Conservation (phyloP, 2,113 vertebrate genomes). For the Prolemur simus region DNA sequence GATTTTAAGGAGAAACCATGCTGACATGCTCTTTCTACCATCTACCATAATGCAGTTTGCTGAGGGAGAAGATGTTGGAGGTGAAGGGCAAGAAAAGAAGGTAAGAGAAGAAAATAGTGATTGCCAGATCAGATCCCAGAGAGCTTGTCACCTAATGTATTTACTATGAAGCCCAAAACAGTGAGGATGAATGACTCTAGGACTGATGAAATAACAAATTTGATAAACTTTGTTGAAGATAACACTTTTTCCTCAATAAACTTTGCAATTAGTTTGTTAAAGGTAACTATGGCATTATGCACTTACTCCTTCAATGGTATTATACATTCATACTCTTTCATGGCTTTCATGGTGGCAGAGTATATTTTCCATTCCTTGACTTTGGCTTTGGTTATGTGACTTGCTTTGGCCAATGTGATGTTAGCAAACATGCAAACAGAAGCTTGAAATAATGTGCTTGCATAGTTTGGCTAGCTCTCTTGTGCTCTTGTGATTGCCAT, state of each 20-base stretch:
- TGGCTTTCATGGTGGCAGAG: background rate
- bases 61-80: background rate
- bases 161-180: background rate
- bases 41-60: background rate
- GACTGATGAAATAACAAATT: background rate
- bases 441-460: background rate
- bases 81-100: background rate
- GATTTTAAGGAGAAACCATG: background rate
- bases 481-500: background rate
- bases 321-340: background rate
- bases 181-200: background rate
- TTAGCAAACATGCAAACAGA: background rate
- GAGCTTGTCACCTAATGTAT: background rate
- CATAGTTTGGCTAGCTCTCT: background rate
- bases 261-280: background rate
- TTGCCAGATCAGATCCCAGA: background rate
- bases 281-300: background rate
- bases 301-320: background rate
- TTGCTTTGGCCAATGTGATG: background rate
- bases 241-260: background rate
- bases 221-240: background rate
- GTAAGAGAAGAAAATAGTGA: background rate
- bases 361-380: background rate
- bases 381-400: background rate
- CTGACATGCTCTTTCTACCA: background rate